A percentile compares a stretch with the other conserved stretches of the same genome.
Conservation (phyloP, 2,888 invertebrate genomes). For the Heliconius cydno region DNA sequence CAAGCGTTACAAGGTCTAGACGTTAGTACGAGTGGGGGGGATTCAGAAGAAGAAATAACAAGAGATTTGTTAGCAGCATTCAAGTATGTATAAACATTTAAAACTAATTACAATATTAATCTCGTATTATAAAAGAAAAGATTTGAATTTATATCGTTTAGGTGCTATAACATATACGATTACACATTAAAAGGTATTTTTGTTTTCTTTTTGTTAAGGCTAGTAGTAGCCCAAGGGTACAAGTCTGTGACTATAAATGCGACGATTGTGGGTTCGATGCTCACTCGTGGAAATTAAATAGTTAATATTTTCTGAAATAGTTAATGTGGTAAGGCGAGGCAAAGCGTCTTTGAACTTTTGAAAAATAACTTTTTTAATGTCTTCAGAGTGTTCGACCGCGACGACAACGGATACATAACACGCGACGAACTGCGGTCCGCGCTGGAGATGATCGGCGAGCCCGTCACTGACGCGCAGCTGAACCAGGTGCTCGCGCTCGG, state of each 20-base stretch:
- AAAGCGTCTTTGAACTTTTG: no score
- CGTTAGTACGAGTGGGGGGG: conserved; percentile 79
- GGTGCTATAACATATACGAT: no score
- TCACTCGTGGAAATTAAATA: no score
- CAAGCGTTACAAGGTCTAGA: conserved; percentile 86
- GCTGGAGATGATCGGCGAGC: conserved; percentile 93
- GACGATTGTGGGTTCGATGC: no score
- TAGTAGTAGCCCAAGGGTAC: no score
- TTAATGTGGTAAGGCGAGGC: no score
- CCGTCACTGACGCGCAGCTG: conserved; percentile 88
- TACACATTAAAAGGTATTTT: no score
- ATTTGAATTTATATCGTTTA: not conserved
- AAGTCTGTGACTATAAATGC: no score
- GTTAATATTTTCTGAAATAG: no score
- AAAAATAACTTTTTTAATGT: conserved; percentile 18
- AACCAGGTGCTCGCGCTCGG: conserved; percentile 89
- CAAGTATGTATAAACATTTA: conserved; percentile 69
- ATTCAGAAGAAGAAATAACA: conserved; percentile 86
- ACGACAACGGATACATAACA: conserved; percentile 95
- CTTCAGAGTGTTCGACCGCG: conserved; percentile 92
- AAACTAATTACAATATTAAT: not conserved
- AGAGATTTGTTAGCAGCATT: conserved; percentile 94
- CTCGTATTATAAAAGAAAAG: not conserved
- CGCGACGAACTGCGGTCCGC: conserved; percentile 90
- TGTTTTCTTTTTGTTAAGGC: no score